Conservation (phyloP, 2,888 invertebrate species). For the Phortica okadai region DNA sequence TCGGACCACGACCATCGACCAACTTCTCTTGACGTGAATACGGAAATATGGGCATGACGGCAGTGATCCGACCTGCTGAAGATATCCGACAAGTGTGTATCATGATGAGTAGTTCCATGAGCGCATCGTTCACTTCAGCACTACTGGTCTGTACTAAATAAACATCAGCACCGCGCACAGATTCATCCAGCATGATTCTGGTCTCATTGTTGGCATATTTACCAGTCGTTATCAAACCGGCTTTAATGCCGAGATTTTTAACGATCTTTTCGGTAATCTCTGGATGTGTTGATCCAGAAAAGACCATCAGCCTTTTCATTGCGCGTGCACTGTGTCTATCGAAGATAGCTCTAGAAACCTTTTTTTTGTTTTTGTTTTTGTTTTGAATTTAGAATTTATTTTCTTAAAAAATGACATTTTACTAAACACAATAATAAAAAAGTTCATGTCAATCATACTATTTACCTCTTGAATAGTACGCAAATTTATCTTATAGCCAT, state of each 20-base stretch:
- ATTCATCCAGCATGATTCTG: neutral
- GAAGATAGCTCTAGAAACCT: too few relatives aligned
- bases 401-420: too few relatives aligned
- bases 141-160: slow-evolving; percentile 33
- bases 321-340: too few relatives aligned
- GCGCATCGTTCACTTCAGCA: slow-evolving; percentile 35
- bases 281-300: slow-evolving; percentile 10
- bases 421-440: too few relatives aligned
- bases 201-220: slow-evolving; percentile 19
- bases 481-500: too few relatives aligned
- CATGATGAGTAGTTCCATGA: slow-evolving; percentile 41
- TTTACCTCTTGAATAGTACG: too few relatives aligned
- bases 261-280: neutral
- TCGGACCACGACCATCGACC: slow-evolving; percentile 29
- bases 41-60: slow-evolving; percentile 36
- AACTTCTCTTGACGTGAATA: slow-evolving; percentile 40
- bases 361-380: too few relatives aligned
- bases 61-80: slow-evolving; percentile 33
- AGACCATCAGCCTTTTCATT: neutral
- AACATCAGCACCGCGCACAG: slow-evolving; percentile 30
- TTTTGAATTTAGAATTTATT: slow-evolving; percentile 47
- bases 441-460: too few relatives aligned
- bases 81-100: slow-evolving; percentile 39
- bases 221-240: neutral
- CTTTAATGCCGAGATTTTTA: neutral